These are phyloP conservation scores for Lasioglossum zephyrum DNA, from an alignment of 2,888 invertebrate species.

Conservation along the genomic window DNA sequence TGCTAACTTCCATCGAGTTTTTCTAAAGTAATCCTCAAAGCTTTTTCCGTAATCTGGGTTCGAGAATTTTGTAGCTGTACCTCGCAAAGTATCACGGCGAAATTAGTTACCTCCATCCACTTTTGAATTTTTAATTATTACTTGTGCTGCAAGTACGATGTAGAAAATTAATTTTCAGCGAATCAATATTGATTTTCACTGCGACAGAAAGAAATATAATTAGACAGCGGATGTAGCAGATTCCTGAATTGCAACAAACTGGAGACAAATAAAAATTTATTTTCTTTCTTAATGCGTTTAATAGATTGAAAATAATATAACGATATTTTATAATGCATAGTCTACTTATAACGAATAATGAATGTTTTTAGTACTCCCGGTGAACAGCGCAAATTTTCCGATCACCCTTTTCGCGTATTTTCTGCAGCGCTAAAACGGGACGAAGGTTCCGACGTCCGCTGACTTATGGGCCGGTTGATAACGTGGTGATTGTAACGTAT, in stretches of 20 bases:
- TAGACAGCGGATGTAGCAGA: too few species aligned
- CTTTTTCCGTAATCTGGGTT: neutral
- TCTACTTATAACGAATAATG: neutral
- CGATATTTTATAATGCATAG: too few species aligned
- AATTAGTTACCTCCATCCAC: neutral
- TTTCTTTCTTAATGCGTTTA: too few species aligned
- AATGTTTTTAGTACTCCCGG: neutral
- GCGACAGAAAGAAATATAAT: accelerated
- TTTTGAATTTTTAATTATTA: neutral
- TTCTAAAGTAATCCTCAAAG: neutral
- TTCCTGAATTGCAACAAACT: too few species aligned
- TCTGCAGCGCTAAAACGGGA: neutral
- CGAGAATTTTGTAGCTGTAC: neutral
- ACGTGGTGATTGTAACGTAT: slow-evolving; percentile 21
- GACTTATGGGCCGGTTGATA: slow-evolving; percentile 36
- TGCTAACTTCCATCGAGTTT: neutral
- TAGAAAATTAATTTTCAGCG: neutral
- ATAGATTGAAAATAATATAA: too few species aligned
- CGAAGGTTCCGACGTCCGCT: neutral
- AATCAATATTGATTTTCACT: neutral
- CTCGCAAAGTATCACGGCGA: neutral
- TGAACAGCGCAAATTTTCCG: neutral
- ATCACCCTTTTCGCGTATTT: neutral
- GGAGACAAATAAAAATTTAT: too few species aligned
- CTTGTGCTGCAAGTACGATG: neutral